Evolutionary conservation across 2,888 invertebrate genomes (phyloP), one percentile per base, ranked within the genome.

Genomic region (Sipha maydis): DNA sequence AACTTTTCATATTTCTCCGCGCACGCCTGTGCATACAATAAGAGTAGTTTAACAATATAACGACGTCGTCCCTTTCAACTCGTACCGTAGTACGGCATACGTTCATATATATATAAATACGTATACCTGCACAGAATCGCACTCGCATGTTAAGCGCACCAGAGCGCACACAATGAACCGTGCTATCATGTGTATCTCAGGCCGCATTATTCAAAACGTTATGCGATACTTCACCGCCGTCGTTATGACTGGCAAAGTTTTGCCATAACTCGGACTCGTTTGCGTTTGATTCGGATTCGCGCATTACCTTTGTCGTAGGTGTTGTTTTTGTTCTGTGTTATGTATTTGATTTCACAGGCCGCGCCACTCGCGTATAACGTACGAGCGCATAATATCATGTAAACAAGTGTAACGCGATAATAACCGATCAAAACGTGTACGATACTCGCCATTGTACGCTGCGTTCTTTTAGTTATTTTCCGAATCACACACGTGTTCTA

Each of bases 1-100:
- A 56, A 61, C 25, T 79, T 79, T 79, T 79, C 56, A 17, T 25
- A 34, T 79, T 79, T 34, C 4, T 34, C 4, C 56, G 14, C 56
- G 56, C 5, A 14, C 56, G 25, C 4, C 5, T 11, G 8, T 9
- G 11, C 11, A 11, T n/a, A n/a, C n/a, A n/a, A n/a, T n/a, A n/a
- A n/a, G 11, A 11, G 11, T 34, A 79, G 34, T 61, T 79, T 34
- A 79, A 79, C 56, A 31, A 79, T 79, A 61, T 79, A 61, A 61
- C 79, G 17, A 79, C 56, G n/a, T 79, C 38, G 5, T 61, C 61
- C 34, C n/a, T 79, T 79, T 79, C 17, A 28, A 56, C n/a, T 79
- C 8, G 31, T 34, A 34, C 25, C 34, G n/a, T n/a, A n/a, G n/a
- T n/a, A 25, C 21, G 31, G 56, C 7, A 48, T 17, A 77, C 5